A percentile compares a stretch with the other conserved stretches of the same genome.
Conservation (phyloP, 2,797 vertebrate species). For the Anabacerthia variegaticeps region DNA sequence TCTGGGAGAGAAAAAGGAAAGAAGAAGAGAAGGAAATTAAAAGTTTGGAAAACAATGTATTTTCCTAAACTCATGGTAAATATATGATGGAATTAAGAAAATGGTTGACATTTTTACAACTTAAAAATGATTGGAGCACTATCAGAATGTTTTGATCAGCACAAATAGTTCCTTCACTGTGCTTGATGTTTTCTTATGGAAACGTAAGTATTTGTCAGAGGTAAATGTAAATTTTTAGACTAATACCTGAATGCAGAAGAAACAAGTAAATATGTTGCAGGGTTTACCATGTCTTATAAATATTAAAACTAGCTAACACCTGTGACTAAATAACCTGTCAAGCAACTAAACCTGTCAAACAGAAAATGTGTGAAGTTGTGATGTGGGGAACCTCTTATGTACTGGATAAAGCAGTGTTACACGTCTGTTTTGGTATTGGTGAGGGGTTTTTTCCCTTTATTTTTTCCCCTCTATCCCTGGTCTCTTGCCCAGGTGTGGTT, state of each 20-base stretch:
- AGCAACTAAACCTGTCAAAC: background rate
- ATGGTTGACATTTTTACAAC: background rate
- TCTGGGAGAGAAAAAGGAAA: background rate
- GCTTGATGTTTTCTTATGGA: background rate
- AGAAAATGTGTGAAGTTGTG: background rate
- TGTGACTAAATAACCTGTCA: background rate
- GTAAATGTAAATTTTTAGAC: background rate
- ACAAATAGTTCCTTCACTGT: background rate
- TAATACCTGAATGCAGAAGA: background rate
- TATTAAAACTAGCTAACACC: background rate
- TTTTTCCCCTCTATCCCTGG: background rate
- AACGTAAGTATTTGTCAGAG: constrained; percentile 18
- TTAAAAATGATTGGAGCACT: background rate
- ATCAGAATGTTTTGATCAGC: background rate
- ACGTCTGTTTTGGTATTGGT: background rate
- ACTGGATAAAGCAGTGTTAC: background rate
- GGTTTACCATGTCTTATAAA: background rate
- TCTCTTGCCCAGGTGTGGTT: background rate
- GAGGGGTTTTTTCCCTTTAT: accelerated
- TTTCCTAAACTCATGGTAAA: background rate
- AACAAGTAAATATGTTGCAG: background rate
- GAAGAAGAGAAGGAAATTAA: background rate
- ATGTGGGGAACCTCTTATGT: background rate
- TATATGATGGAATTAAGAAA: background rate
- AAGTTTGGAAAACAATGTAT: background rate